Percentiles rank a stretch among this genome's conserved stretches.
phyloP scores from a whole-genome alignment of 1,140 invertebrate genomes.

The Periplaneta americana region DNA sequence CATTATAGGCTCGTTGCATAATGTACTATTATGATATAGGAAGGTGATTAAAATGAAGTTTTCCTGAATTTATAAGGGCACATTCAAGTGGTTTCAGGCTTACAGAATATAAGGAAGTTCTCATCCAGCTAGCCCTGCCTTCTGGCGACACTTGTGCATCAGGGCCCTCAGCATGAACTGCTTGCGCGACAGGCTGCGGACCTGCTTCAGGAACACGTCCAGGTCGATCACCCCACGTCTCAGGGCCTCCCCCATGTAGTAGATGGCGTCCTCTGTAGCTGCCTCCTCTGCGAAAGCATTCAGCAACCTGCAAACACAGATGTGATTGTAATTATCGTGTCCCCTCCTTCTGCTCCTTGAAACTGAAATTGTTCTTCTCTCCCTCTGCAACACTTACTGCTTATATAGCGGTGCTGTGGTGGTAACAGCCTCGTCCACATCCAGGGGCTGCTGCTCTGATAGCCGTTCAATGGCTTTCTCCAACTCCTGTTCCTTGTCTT shows the following conservation, averaged over 20 bases:
- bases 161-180: slow-evolving; percentile 94
- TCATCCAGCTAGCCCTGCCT: slow-evolving; percentile 72
- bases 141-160: slow-evolving; percentile 95
- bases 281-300: slow-evolving; percentile 97
- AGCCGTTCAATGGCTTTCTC: slow-evolving; percentile 74
- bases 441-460: slow-evolving; percentile 71
- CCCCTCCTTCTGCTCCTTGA: background rate
- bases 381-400: slow-evolving; percentile 62
- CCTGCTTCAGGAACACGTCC: slow-evolving; percentile 95
- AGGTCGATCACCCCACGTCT: slow-evolving; percentile 89
- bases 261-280: slow-evolving; percentile 96
- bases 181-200: slow-evolving; percentile 86
- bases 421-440: slow-evolving; percentile 95
- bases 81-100: no score
- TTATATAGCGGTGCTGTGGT: slow-evolving; percentile 95
- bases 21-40: no score
- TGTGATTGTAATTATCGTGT: background rate
- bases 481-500: slow-evolving; percentile 83
- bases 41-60: no score
- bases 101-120: background rate
- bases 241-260: slow-evolving; percentile 95
- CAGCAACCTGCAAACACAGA: slow-evolving; percentile 61
- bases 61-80: no score
- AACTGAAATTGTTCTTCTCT: no score
- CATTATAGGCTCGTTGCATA: no score